Conservation (phyloP, 2,797 vertebrate genomes). For the Oreonectes daqikongensis region DNA sequence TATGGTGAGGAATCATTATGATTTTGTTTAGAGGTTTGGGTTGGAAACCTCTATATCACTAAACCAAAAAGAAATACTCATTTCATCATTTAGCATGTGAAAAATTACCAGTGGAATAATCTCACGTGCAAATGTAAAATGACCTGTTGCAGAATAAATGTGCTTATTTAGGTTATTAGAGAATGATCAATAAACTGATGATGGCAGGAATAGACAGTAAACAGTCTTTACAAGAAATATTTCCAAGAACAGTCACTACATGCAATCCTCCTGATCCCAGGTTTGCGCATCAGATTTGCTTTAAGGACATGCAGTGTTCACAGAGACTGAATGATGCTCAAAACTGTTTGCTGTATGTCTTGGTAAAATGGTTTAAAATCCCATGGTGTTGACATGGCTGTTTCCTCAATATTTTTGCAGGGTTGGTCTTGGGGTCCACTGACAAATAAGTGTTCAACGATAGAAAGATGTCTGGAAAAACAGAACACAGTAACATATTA, state of each 20-base stretch:
- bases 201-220: too few species aligned
- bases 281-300: constrained; percentile 27
- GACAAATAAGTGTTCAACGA: constrained; percentile 26
- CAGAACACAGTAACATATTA: constrained; percentile 52
- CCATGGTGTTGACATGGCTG: constrained; percentile 25
- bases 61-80: constrained; percentile 1
- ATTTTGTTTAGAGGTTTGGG: constrained; percentile 33
- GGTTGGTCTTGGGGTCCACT: constrained; percentile 22
- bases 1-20: constrained; percentile 57
- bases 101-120: constrained; percentile 2
- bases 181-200: constrained; percentile 15
- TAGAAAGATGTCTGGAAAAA: constrained; percentile 65
- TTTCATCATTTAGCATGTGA: constrained; percentile 24
- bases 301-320: constrained; percentile 33
- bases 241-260: constrained; percentile 70
- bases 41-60: constrained; percentile 8
- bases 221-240: constrained; percentile 18
- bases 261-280: constrained; percentile 41
- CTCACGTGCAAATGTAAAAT: constrained; percentile 9
- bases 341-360: constrained; percentile 19
- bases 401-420: constrained; percentile 22
- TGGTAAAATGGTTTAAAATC: constrained; percentile 36
- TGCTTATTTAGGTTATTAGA: not conserved
- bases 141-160: not conserved
- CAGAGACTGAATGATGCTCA: not conserved